Evolutionary conservation across 2,797 vertebrate genomes (phyloP).

Genomic region (Urophycis tenuis): DNA sequence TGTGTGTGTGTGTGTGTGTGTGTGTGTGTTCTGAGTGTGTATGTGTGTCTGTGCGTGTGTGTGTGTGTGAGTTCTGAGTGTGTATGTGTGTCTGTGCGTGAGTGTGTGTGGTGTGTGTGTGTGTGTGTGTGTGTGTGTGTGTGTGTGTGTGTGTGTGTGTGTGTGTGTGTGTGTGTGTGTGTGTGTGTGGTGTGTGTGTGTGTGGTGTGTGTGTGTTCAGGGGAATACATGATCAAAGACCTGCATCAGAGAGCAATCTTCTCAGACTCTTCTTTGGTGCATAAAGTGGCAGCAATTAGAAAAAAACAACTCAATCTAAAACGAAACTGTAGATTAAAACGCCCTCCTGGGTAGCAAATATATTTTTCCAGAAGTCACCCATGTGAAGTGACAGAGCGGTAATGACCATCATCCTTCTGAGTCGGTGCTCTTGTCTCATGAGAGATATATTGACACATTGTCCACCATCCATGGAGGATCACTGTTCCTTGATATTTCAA

Average conservation of each 20-base stretch:
- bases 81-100: background rate
- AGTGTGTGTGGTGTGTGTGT: too few relatives aligned
- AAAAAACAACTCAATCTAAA: background rate
- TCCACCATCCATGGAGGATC: background rate
- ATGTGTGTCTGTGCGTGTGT: too few relatives aligned
- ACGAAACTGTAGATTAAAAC: background rate
- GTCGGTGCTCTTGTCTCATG: background rate
- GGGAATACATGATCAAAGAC: slow-evolving; percentile 19
- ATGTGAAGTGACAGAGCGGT: background rate
- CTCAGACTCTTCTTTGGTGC: background rate
- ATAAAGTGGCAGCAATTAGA: background rate
- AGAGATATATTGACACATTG: background rate
- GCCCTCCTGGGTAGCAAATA: background rate
- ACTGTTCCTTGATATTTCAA: background rate
- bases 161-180: too few relatives aligned
- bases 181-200: background rate
- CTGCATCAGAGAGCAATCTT: slow-evolving; percentile 1
- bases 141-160: too few relatives aligned
- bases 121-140: background rate
- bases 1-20: background rate
- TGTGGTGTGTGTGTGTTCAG: background rate
- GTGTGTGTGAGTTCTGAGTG: too few relatives aligned
- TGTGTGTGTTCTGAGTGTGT: background rate
- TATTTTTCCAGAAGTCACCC: background rate
- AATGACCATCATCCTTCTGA: background rate